Base-by-base conservation (phyloP, 2,797 vertebrate genomes). In the Thripadectes ignobilis region DNA sequence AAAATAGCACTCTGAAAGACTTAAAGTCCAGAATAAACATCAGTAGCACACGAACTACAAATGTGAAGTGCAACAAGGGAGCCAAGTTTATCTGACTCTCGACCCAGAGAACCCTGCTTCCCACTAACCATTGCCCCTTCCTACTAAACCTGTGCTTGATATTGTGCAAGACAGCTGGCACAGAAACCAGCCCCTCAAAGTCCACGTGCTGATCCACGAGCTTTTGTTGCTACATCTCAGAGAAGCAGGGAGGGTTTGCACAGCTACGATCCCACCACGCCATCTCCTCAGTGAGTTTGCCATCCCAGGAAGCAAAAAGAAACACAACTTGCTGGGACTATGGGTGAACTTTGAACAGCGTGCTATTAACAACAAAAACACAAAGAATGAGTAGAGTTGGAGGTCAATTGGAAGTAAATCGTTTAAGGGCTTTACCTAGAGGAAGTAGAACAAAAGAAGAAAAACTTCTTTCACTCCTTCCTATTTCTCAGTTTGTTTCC, bases 1-100 rank as follows among this genome's bases (percentile, higher is more conserved):
- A 77, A 92, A 93, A 77, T 11, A 84, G 67, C 65, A 41, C 68
- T 87, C 86, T 59, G 45, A 86, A 72, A 84, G 66, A 48, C 51
- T 52, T 18, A 54, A 73, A 41, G 55, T 81, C 66, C 83, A 88
- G 67, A 84, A 86, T 75, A 95, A 96, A 92, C 34, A 90, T 21
- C 67, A 63, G 80, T 59, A 88, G 71, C 67, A 10, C 22, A 63
- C 76, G 63, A 94, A 86, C 1, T 72, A 73, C 82, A 84, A 88
- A 80, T 5, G 0, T n/a, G 61, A 91, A 94, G 32, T 32, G 41
- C 41, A 75, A 54, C 7, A 5, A 57, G 67, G 51, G 14, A 94
- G 79, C 83, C 73, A 94, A 90, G 36, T 73, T 92, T 84, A 62
- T 69, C 83, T 74, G 79, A 94, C n/a, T 61, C 46, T 34, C 6